Evolutionary conservation across 2,888 invertebrate species (phyloP).

Genomic region (Agriopis marginaria): DNA sequence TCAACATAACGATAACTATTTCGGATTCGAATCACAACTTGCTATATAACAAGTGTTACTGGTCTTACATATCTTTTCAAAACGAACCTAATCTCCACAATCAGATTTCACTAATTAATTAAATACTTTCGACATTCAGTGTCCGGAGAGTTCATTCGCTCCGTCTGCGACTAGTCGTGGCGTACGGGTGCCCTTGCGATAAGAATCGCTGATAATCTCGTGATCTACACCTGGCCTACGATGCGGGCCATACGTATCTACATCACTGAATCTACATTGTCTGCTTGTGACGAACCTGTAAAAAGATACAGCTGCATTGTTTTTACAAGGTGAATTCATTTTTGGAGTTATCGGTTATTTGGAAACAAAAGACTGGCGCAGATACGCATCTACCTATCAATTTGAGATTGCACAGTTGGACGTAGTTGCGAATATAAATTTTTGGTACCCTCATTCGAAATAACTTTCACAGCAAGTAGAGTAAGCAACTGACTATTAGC

Average conservation of each 20-base stretch:
- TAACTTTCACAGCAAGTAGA: conserved; percentile 59
- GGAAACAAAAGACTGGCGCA: conserved; percentile 18
- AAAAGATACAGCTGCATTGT: conserved; percentile 46
- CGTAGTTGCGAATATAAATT: conserved; percentile 1
- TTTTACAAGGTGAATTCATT: conserved; percentile 30
- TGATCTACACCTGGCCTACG: conserved; percentile 79
- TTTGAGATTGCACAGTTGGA: not conserved
- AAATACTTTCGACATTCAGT: conserved; percentile 52
- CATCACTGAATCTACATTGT: conserved; percentile 41
- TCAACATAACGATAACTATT: conserved; percentile 1
- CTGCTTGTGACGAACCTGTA: conserved; percentile 55
- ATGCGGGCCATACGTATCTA: conserved; percentile 71
- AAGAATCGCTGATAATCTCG: conserved; percentile 73
- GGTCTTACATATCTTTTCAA: conserved; percentile 13
- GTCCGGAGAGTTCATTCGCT: conserved; percentile 59
- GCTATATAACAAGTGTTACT: conserved; percentile 13
- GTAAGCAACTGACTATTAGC: conserved; percentile 64
- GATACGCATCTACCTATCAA: conserved; percentile 15
- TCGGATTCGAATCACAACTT: conserved; percentile 2
- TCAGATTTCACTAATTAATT: conserved; percentile 51
- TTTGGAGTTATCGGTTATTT: conserved; percentile 22
- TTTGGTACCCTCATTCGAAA: conserved; percentile 24
- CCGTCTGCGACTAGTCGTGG: conserved; percentile 57
- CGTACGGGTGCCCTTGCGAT: conserved; percentile 80
- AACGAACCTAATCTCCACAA: conserved; percentile 24